Percentiles rank a stretch among this genome's conserved stretches.
phyloP scores from a whole-genome alignment of 35 echinoderm and acorn worm species.

The Strongylocentrotus purpuratus region DNA sequence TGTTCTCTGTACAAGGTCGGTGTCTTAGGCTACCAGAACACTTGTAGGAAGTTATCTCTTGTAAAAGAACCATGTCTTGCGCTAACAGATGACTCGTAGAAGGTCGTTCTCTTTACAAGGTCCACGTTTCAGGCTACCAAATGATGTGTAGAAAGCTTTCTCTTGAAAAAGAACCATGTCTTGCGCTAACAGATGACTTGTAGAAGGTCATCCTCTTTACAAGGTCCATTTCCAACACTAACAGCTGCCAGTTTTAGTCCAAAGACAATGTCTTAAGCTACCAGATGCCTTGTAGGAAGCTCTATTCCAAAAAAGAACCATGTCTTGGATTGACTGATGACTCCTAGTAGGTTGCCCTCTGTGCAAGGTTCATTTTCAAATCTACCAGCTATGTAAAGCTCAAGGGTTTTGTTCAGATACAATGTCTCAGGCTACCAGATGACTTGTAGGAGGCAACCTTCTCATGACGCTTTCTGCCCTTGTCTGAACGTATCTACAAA shows the following conservation, averaged over 20 bases:
- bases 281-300: background rate
- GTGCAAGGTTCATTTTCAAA: background rate
- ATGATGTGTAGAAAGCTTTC: background rate
- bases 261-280: background rate
- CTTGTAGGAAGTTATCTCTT: background rate
- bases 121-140: background rate
- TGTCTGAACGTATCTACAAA: slow-evolving; percentile 20
- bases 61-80: background rate
- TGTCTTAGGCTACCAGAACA: background rate
- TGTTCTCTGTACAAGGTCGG: background rate
- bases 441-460: slow-evolving; percentile 20
- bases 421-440: slow-evolving; percentile 31
- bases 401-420: background rate
- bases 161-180: background rate
- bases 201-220: background rate
- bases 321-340: background rate
- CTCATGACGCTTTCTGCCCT: background rate
- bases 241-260: background rate
- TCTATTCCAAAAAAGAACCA: background rate
- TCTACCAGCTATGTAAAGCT: background rate
- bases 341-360: background rate
- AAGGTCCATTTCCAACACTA: background rate
- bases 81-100: background rate
- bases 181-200: background rate
- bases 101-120: background rate